A percentile compares a stretch with the other conserved stretches of the same genome.
phyloP scores from a whole-genome alignment of 2,888 invertebrate genomes.

The Calameuta idolon region DNA sequence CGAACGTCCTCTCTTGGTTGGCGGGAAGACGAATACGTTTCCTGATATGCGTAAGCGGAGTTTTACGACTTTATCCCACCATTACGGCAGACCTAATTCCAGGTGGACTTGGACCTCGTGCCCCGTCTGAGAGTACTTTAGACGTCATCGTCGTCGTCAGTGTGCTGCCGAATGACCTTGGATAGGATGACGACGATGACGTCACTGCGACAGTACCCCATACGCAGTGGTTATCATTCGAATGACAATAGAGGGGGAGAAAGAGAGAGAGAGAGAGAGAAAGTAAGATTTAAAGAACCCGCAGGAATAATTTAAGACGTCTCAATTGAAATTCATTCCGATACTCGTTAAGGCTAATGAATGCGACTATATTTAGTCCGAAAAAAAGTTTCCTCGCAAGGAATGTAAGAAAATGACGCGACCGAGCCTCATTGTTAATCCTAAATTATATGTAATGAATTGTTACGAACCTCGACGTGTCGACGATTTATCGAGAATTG shows the following conservation, averaged over 20 bases:
- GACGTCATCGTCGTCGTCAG: constrained; percentile 7
- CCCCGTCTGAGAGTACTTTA: background rate
- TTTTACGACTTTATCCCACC: background rate
- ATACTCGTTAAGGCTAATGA: background rate
- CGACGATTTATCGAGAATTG: background rate
- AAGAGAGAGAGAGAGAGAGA: background rate
- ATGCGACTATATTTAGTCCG: background rate
- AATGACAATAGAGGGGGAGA: background rate
- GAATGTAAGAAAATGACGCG: background rate
- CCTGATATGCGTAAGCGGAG: background rate
- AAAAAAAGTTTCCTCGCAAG: background rate
- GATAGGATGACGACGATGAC: constrained; percentile 32
- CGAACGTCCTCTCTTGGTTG: background rate
- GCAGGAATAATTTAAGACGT: background rate
- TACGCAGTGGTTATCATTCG: constrained; percentile 11
- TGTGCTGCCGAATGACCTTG: constrained; percentile 30
- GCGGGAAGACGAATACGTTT: background rate
- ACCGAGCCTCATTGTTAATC: background rate
- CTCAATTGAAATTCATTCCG: background rate
- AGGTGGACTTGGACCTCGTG: background rate
- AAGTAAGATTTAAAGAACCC: background rate
- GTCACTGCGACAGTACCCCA: constrained; percentile 32
- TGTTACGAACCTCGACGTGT: background rate
- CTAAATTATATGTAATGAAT: background rate
- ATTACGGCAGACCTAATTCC: background rate